Evolutionary conservation across 2,113 vertebrate species (phyloP), one percentile per base, ranked within the genome.

Genomic region (Hemiprocne comata): DNA sequence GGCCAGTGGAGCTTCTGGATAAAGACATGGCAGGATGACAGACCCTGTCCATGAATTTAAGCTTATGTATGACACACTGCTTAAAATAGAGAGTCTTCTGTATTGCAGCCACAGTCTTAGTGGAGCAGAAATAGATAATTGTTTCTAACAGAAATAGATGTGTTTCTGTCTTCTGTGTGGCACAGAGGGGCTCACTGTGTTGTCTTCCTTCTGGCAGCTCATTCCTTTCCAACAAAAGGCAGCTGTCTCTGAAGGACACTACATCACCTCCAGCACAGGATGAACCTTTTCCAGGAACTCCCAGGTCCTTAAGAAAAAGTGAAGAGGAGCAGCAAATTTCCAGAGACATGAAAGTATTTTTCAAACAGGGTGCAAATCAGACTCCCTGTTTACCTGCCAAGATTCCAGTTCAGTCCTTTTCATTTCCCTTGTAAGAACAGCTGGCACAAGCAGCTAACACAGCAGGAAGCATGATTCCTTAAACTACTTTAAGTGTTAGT

Each of bases 391-490:
- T 84, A 92, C 92, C 89, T 95, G 92, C 77, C 89, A 84, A 42
- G 58, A 75, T 66, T 67, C 89, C 89, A 76, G 85, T 6, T 62
- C 67, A 38, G 69, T 24, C 77, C 77, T 72, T 84, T 38, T 13
- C 69, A 13, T 57, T 38, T 8, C 48, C 44, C 86, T 53, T 7
- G 36, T 17, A 13, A 24, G 53, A 94, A 36, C 82, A 89, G 85
- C 92, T 94, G 92, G 92, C 34, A 40, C 46, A 57, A 94, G 89
- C 85, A 55, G 89, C 92, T 58, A 51, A 25, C 89, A 62, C 89
- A 92, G 94, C 94, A 94, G 92, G 92, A 87, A 87, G 86, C 92
- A 75, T 3, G 40, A 79, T 86, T 61, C 94, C 85, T 70, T 36
- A 40, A 70, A 62, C 92, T 74, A 25, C 92, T 94, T 53, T 66